A percentile compares a stretch with the other conserved stretches of the same genome.
These are phyloP conservation scores for Torymus aiolomorphi DNA, from an alignment of 2,888 invertebrate genomes.

Conservation along the genomic window DNA sequence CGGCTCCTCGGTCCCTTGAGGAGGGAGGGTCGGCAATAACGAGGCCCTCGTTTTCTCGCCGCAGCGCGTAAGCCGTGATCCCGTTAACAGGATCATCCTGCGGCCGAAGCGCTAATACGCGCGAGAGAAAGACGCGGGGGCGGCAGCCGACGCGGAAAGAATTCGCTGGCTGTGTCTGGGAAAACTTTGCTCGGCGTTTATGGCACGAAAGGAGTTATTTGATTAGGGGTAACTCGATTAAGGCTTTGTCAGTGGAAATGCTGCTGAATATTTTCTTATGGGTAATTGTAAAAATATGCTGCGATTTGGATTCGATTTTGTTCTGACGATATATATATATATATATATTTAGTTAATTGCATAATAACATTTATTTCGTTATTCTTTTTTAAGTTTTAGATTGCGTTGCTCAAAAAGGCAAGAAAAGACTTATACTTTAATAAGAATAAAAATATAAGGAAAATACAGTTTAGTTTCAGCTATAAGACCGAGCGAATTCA, in stretches of 20 bases:
- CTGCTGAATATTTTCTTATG: neutral
- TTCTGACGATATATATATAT: no score
- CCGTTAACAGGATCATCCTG: conserved; percentile 73
- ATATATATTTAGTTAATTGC: no score
- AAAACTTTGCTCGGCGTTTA: conserved; percentile 36
- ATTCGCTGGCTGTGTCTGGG: conserved; percentile 31
- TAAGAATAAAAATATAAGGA: no score
- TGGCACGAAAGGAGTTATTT: conserved; percentile 23
- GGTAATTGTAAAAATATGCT: neutral
- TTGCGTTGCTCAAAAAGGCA: no score
- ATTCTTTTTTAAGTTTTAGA: no score
- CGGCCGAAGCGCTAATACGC: conserved; percentile 11
- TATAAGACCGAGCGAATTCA: no score
- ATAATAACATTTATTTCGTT: no score
- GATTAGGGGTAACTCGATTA: conserved; percentile 30
- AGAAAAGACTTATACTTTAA: no score
- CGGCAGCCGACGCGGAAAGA: conserved; percentile 35
- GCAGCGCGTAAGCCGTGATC: conserved; percentile 68
- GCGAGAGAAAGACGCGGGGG: neutral
- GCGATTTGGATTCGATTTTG: no score
- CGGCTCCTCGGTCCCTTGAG: conserved; percentile 64
- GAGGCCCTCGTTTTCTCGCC: conserved; percentile 64
- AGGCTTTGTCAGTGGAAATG: conserved; percentile 14
- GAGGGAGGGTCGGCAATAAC: conserved; percentile 66
- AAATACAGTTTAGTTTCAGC: no score